Evolutionary conservation across 2,113 vertebrate genomes (phyloP).

Genomic region (Raja brachyura): DNA sequence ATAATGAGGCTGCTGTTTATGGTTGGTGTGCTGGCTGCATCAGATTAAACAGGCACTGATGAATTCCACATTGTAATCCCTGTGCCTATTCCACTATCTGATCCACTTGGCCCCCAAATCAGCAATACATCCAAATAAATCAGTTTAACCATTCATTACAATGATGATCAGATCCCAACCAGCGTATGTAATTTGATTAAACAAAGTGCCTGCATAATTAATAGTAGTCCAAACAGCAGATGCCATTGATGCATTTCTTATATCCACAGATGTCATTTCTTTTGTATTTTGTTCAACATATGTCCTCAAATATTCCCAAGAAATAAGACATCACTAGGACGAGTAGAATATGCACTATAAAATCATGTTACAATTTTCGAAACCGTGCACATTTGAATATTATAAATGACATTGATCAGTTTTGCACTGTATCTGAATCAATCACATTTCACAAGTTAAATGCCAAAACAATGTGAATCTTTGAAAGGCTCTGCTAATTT

Average conservation of each 20-base stretch:
- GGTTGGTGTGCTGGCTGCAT: too few species aligned
- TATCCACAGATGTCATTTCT: not conserved
- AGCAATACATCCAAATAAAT: not conserved
- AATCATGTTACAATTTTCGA: not conserved
- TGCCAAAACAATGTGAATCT: not conserved
- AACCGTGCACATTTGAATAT: not conserved
- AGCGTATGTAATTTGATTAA: not conserved
- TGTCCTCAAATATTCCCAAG: not conserved
- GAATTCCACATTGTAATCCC: too few species aligned
- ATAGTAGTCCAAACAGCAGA: not conserved
- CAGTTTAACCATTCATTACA: not conserved
- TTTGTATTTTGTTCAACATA: not conserved
- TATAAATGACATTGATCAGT: not conserved
- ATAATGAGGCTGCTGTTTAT: too few species aligned
- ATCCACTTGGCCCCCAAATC: not conserved
- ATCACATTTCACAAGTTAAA: not conserved
- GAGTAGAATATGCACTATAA: not conserved
- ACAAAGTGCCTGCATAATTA: not conserved
- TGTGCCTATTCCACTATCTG: too few species aligned
- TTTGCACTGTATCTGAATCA: not conserved
- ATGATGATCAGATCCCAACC: not conserved
- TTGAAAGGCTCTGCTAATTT: not conserved
- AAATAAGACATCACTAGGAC: not conserved
- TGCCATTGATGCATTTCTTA: not conserved
- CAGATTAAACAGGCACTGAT: too few species aligned